Conservation (phyloP, 2,113 vertebrate genomes). For the Melanerpes aurifrons region DNA sequence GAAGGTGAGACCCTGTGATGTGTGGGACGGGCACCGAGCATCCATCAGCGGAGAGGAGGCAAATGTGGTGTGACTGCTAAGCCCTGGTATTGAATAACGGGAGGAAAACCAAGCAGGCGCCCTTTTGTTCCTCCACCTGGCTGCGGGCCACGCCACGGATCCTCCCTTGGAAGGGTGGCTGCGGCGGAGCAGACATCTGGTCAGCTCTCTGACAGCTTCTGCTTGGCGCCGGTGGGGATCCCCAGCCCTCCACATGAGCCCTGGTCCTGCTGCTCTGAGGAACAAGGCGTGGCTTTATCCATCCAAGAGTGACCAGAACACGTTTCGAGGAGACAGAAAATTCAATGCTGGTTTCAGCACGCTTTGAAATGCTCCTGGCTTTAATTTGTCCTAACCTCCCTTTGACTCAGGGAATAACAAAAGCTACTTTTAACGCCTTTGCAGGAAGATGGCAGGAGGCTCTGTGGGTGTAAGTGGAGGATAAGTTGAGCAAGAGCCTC, state of each 20-base stretch:
- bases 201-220: neutral
- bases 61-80: neutral
- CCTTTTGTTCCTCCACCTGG: constrained; percentile 61
- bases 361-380: neutral
- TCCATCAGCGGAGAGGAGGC: neutral
- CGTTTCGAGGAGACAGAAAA: rapidly evolving
- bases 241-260: neutral
- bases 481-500: neutral
- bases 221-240: neutral
- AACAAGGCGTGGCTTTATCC: neutral
- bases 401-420: neutral
- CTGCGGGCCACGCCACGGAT: neutral
- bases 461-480: neutral
- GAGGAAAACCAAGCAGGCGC: constrained; percentile 1
- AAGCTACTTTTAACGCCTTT: neutral
- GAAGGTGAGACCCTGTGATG: neutral
- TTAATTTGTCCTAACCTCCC: rapidly evolving
- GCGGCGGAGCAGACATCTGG: neutral
- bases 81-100: neutral
- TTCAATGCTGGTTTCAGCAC: rapidly evolving
- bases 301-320: neutral
- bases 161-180: constrained; percentile 34
- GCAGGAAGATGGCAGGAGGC: neutral
- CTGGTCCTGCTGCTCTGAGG: rapidly evolving
- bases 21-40: neutral